phyloP scores from a whole-genome alignment of 2,888 invertebrate genomes.

The Xanthorhoe designata region DNA sequence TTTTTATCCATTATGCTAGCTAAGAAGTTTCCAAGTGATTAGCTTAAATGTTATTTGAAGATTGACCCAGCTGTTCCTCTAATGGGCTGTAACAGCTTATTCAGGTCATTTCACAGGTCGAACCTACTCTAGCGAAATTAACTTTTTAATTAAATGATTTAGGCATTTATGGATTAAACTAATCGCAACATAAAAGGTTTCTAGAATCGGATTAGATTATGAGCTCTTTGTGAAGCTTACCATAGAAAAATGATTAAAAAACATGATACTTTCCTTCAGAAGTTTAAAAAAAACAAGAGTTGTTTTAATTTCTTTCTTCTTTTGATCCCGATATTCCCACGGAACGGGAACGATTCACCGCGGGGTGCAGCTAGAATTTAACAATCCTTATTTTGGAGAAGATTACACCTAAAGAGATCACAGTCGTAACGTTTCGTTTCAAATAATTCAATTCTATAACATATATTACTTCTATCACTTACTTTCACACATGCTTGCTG shows the following conservation, averaged over 20 bases:
- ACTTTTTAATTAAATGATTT: constrained; percentile 33
- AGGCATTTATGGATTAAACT: constrained; percentile 1
- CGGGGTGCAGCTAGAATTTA: too few relatives aligned
- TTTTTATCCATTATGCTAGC: not conserved
- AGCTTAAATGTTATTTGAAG: not conserved
- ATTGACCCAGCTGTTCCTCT: constrained; percentile 8
- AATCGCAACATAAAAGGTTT: constrained; percentile 16
- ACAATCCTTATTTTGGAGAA: too few relatives aligned
- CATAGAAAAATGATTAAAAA: not conserved
- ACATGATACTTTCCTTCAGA: not conserved
- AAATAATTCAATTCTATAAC: too few relatives aligned
- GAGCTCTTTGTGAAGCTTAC: not conserved
- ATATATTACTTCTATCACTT: too few relatives aligned
- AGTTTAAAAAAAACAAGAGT: too few relatives aligned
- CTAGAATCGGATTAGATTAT: constrained; percentile 4
- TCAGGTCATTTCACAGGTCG: constrained; percentile 27
- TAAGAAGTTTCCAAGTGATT: not conserved
- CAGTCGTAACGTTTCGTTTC: too few relatives aligned
- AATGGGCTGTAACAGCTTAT: constrained; percentile 11
- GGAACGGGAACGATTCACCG: too few relatives aligned
- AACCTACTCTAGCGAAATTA: constrained; percentile 28
- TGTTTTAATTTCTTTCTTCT: too few relatives aligned
- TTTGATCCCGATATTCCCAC: too few relatives aligned
- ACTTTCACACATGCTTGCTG: too few relatives aligned
- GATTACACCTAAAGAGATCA: too few relatives aligned